Percentiles rank a stretch among this genome's conserved stretches.
Conservation (phyloP, 2,113 vertebrate genomes). For the Xenopus tropicalis region DNA sequence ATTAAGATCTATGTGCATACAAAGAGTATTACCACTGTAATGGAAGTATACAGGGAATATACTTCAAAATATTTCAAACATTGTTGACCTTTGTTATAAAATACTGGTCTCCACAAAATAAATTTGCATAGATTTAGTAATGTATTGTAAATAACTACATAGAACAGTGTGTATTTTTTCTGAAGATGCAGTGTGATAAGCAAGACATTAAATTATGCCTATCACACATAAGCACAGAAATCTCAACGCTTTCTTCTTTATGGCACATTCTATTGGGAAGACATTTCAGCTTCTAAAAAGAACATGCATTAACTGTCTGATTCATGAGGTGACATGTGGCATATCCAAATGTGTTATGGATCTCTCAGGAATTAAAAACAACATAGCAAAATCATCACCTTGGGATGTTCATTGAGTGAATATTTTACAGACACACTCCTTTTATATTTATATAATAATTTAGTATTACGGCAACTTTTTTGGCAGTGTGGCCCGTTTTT, state of each 20-base stretch:
- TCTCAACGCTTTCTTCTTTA: slow-evolving; percentile 67
- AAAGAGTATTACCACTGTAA: slow-evolving; percentile 58
- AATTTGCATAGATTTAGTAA: slow-evolving; percentile 78
- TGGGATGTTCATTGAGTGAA: slow-evolving; percentile 82
- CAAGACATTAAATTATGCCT: slow-evolving; percentile 77
- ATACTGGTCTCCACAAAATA: slow-evolving; percentile 64
- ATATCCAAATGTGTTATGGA: slow-evolving; percentile 78
- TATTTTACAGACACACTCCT: slow-evolving; percentile 83
- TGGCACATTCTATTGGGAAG: slow-evolving; percentile 73
- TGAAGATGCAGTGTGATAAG: slow-evolving; percentile 74
- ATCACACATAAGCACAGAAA: slow-evolving; percentile 74
- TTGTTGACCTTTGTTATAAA: slow-evolving; percentile 77
- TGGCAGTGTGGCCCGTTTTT: slow-evolving; percentile 79
- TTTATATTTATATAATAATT: slow-evolving; percentile 89
- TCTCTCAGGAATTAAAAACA: slow-evolving; percentile 79
- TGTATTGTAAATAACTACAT: slow-evolving; percentile 71
- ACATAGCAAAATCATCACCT: slow-evolving; percentile 79
- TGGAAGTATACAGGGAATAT: slow-evolving; percentile 62
- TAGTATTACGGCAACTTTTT: slow-evolving; percentile 83
- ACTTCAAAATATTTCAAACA: slow-evolving; percentile 73
- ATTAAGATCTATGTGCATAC: slow-evolving; percentile 67
- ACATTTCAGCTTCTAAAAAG: slow-evolving; percentile 70
- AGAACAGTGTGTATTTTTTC: slow-evolving; percentile 72
- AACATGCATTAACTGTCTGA: slow-evolving; percentile 76
- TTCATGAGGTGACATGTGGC: slow-evolving; percentile 78